Base-by-base conservation (phyloP, 2,113 vertebrate species). In the Cygnus atratus region DNA sequence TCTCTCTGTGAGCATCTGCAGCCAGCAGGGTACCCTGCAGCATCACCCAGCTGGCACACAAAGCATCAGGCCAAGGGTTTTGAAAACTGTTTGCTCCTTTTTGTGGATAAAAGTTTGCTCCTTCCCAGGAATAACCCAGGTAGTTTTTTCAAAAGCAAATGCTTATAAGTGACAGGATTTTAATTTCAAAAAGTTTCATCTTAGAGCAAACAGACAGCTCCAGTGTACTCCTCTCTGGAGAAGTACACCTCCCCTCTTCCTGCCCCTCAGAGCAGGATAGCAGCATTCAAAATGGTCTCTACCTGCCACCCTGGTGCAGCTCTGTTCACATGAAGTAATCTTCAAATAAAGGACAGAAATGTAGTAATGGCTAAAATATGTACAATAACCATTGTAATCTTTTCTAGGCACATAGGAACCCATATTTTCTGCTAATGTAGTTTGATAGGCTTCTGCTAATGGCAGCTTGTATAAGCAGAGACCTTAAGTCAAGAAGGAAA, bases 281-380 rank as follows among this genome's bases (percentile, higher is more conserved):
- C 50, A 87, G 58, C 3, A 5, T 43, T 71, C 46, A 50, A 26
- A 6, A 43, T 25, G 21, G 54, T 29, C 37, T 48, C 57, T 61
- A 3, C 11, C 1, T 2, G 3, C 4, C 31, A 35, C 39, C n/a
- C 0, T 13, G 46, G n/a, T 1, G 0, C 44, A 41, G n/a, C 74
- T 33, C 70, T 57, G 39, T 55, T 89, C 1, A 0, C 24, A 59
- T 90, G 84, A 96, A 87, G 28, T 83, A 91, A 87, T 75, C 20
- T 63, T 35, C 52, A 82, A 84, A 73, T 73, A 93, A 91, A 91
- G 58, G 87, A 89, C 70, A 97, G 54, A 89, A 92, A 57, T 50
- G 44, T 24, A 73, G 78, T 89, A 77, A 92, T 46, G 58, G 59
- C 67, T 87, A 59, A 95, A 95, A 87, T 79, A 94, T 59, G 54